Percentiles rank a stretch among this genome's conserved stretches.
phyloP scores from a whole-genome alignment of 2,888 invertebrate genomes.

The Idaea dimidiata region DNA sequence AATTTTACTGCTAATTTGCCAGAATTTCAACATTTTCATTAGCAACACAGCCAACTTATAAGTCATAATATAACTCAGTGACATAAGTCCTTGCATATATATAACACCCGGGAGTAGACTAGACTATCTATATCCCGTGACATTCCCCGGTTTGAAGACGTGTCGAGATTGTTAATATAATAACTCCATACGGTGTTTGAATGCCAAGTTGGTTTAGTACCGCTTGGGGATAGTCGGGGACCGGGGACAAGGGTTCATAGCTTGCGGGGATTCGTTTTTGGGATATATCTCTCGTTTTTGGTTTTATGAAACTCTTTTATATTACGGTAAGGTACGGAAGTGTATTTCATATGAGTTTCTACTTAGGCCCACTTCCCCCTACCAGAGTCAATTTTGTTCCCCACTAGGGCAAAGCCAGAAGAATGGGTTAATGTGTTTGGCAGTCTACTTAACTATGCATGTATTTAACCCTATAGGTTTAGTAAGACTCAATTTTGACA shows the following conservation, averaged over 20 bases:
- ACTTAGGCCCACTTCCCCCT: not conserved
- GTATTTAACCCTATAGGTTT: too few species aligned
- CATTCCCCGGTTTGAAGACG: constrained; percentile 1
- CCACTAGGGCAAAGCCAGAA: too few species aligned
- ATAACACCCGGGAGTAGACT: not conserved
- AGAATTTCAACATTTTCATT: too few species aligned
- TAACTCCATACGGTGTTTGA: not conserved
- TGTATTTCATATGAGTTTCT: not conserved
- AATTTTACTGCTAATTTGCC: too few species aligned
- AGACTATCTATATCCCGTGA: not conserved
- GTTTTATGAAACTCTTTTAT: not conserved
- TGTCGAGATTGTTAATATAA: not conserved
- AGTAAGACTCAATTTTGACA: too few species aligned
- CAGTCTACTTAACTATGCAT: too few species aligned
- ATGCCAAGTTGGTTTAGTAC: not conserved
- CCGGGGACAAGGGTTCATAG: not conserved
- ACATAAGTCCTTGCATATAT: not conserved
- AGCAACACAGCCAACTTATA: too few species aligned
- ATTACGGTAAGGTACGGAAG: not conserved
- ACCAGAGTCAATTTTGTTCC: too few species aligned
- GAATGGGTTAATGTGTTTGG: too few species aligned
- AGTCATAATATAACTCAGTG: not conserved
- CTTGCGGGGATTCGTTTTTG: not conserved
- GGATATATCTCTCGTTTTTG: not conserved
- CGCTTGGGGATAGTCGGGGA: not conserved